These are phyloP conservation scores for Brachyrhaphis roseni DNA, from an alignment of 2,797 vertebrate species.

Conservation along the genomic window DNA sequence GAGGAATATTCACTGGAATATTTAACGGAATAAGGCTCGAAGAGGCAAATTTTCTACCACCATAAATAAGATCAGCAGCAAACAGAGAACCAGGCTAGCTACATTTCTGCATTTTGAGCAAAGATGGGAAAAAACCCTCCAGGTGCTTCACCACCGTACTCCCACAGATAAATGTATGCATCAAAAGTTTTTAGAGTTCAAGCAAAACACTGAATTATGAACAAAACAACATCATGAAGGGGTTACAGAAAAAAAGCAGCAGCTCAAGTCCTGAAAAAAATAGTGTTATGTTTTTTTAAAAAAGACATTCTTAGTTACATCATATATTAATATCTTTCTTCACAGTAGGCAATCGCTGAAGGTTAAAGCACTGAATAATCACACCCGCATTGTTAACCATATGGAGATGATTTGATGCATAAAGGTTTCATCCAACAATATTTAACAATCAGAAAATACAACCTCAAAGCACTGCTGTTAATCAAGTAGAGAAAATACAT, in stretches of 20 bases:
- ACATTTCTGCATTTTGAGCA: not conserved
- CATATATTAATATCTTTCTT: conserved; percentile 19
- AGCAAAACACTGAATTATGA: conserved; percentile 2
- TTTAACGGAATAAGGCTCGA: not conserved
- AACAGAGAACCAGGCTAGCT: not conserved
- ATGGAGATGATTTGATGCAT: conserved; percentile 1
- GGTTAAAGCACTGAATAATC: conserved; percentile 11
- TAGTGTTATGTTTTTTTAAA: not conserved
- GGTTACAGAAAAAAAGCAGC: not conserved
- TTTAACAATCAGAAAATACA: conserved; percentile 10
- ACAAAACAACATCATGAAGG: not conserved
- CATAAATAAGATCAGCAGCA: not conserved
- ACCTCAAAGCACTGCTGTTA: conserved; percentile 20
- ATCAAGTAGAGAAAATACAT: conserved; percentile 42
- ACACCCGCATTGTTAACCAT: not conserved
- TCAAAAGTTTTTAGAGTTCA: not conserved
- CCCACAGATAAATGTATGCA: not conserved
- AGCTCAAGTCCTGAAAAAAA: not conserved
- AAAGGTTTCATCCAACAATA: conserved; percentile 16
- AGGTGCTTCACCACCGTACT: not conserved
- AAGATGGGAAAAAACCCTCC: not conserved
- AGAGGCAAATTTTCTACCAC: not conserved
- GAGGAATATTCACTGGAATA: not conserved
- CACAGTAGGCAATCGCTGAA: conserved; percentile 20
- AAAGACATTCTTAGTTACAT: not conserved